Percentiles rank a stretch among this genome's conserved stretches.
phyloP scores from a whole-genome alignment of 1,140 invertebrate genomes.

The Aphelinus certus region DNA sequence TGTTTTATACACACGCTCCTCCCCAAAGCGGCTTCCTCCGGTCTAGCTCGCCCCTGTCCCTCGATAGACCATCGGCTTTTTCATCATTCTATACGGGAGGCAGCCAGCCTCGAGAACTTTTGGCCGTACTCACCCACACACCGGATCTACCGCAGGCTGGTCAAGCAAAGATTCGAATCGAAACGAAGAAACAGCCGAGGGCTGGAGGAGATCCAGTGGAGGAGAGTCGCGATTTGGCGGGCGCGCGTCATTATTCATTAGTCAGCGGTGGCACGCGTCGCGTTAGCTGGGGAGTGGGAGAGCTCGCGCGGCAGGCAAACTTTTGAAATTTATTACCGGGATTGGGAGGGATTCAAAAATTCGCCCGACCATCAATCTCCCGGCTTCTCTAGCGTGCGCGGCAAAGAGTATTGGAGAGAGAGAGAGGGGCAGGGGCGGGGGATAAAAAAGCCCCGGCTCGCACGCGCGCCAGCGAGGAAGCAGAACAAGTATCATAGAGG shows the following conservation, averaged over 20 bases:
- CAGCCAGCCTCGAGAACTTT: too few species aligned
- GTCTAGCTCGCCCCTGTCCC: too few species aligned
- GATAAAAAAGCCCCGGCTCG: not conserved
- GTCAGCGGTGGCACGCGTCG: not conserved
- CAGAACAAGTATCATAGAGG: conserved; percentile 20
- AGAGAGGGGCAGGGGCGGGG: not conserved
- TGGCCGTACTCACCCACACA: too few species aligned
- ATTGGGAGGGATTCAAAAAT: conserved; percentile 37
- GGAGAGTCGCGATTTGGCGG: not conserved
- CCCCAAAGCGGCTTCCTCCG: too few species aligned
- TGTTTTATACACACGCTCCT: too few species aligned
- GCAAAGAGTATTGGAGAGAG: conserved; percentile 1
- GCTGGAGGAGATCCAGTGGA: too few species aligned
- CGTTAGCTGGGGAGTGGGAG: not conserved
- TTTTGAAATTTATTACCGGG: conserved; percentile 34
- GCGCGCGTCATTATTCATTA: conserved; percentile 28
- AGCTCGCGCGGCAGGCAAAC: not conserved
- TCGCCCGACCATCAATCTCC: conserved; percentile 31
- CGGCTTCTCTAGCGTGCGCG: not conserved
- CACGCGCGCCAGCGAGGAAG: not conserved
- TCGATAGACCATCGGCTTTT: too few species aligned
- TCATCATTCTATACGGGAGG: too few species aligned
- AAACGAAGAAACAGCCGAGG: not conserved
- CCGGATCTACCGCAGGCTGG: too few species aligned
- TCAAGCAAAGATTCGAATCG: not conserved